Evolutionary conservation across 2,888 invertebrate genomes (phyloP), one percentile per base, ranked within the genome.

Genomic region (Strigamia crassipes): DNA sequence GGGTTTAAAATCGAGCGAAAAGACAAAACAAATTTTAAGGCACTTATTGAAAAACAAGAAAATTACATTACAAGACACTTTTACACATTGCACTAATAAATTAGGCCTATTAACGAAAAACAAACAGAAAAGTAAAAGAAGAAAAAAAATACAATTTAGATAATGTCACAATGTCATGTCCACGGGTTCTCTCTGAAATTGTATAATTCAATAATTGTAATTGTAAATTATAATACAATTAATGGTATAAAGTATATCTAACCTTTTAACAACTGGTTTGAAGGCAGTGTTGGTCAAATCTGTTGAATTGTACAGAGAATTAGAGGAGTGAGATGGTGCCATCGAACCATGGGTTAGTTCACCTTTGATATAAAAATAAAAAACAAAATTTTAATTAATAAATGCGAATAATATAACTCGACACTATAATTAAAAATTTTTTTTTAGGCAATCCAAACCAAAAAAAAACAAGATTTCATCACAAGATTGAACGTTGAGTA

Each of bases 241-340:
- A 21, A 18, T n/a, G 5, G n/a, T 13, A 18, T 42, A 27, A n/a
- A 42, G 8, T n/a, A 38, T 15, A 13, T 61, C 27, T 2, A 27
- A 81, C 81, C 81, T 56, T 81, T 81, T 81, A n/a, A 46, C 46
- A 31, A 81, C 61, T 27, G 81, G 81, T 51, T 81, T 81, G 31
- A 81, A 81, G 15, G 81, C 81, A 81, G 81, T 81, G 38, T 51
- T 81, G 23, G 78, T 38, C 18, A 78, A 31, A 31, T 78, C 78
- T 38, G 78, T n/a, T 66, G 61, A 66, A 66, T 66, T 66, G 61
- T 66, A 66, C 21, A 78, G n/a, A 12, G 34, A 27, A n/a, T 78
- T 73, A 31, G 23, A 1, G 21, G 27, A 31, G 78, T 31, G 78
- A 23, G 61, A 66, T 18, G n/a, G 61, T 8, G 61, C 21, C 61